phyloP scores from a whole-genome alignment of 2,113 vertebrate genomes.

The Eudyptes chrysolophus region DNA sequence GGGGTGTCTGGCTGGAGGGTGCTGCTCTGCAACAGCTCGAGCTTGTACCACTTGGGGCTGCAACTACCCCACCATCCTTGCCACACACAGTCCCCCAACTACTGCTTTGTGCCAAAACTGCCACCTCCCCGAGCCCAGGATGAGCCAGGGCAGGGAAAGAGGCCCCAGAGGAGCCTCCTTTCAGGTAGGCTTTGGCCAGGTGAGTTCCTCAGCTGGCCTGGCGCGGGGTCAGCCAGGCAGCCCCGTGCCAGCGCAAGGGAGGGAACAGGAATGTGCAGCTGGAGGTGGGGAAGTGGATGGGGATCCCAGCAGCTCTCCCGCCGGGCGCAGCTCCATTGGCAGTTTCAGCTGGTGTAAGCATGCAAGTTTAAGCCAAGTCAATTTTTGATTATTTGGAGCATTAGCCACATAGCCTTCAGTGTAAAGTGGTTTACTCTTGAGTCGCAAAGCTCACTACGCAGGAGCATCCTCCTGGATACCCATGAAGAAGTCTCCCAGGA shows the following conservation, averaged over 20 bases:
- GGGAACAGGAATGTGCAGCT: neutral
- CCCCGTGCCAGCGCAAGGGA: neutral
- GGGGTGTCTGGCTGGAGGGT: neutral
- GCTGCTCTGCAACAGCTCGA: neutral
- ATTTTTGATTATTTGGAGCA: neutral
- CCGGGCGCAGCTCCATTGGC: accelerated
- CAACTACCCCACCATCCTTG: neutral
- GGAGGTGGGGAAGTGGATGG: neutral
- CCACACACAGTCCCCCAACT: accelerated
- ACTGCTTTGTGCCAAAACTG: neutral
- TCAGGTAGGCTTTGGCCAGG: neutral
- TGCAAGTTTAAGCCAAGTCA: neutral
- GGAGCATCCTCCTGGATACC: neutral
- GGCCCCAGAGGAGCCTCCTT: neutral
- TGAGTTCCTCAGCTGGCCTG: neutral
- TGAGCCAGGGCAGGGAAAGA: neutral
- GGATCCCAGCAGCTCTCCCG: neutral
- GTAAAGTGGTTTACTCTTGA: neutral
- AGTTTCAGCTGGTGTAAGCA: neutral
- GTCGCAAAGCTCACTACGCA: neutral
- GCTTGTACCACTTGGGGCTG: neutral
- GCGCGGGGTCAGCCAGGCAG: neutral
- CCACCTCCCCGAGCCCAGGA: neutral
- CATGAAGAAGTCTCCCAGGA: neutral
- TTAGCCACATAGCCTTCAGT: accelerated